Evolutionary conservation across 2,113 vertebrate genomes (phyloP), one percentile per base, ranked within the genome.

Genomic region (Climacteris rufus): DNA sequence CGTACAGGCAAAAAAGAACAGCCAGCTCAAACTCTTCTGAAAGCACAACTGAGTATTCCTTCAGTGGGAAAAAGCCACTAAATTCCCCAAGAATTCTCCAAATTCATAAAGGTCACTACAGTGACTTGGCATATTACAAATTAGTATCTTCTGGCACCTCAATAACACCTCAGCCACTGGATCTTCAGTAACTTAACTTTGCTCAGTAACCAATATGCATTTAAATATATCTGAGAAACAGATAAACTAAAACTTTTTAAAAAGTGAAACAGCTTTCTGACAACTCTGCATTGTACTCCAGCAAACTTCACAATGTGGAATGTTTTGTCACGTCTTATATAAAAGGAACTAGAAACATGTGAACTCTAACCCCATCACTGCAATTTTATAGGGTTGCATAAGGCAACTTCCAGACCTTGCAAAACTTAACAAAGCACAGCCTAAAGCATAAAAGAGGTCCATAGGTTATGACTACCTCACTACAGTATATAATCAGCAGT

Each of bases 1-100:
- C 7, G 44, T 12, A 64, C 15, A 52, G 35, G 31, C 40, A 81
- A 24, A 42, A 54, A 44, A 54, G 8, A 72, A 47, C 35, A 72
- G 28, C 18, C 35, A 64, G 19, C 5, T 66, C 19, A 76, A 88
- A 59, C 35, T 59, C 23, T 54, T 81, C 35, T 54, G 40, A 93
- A 83, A 0, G 2, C 18, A 64, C 3, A 76, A 19, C 5, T 45
- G 16, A 76, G 13, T 23, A 47, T 16, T 47, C 21, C 35, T 0
- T 33, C 27, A 57, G 7, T 6, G 5, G 27, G 13, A 89, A 78
- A 44, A 42, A 30, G 24, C 1, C 1, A 2, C 1, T 5, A 45
- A 85, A 44, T 16, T 83, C 28, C 31, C 3, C 20, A 25, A n/a
- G 18, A 69, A 71, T 57, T 90, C 35, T 83, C 60, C 10, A 49